Percentiles rank a stretch among this genome's conserved stretches.
Conservation (phyloP, 92 coral and sea anemone species). For the Virgularia gustaviana region DNA sequence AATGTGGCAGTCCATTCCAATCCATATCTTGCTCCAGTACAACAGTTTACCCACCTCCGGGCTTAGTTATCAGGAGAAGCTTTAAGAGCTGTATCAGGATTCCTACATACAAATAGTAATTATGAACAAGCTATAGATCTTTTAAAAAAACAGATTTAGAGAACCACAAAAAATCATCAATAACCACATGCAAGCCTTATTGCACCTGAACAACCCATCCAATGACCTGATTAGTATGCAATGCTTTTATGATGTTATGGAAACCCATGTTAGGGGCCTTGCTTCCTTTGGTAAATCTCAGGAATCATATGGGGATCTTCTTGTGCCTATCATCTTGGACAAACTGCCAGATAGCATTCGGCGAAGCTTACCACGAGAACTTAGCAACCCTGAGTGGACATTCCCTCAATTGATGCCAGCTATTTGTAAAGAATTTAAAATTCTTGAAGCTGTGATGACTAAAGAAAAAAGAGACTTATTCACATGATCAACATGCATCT, state of each 20-base stretch:
- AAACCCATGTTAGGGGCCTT: too few species aligned
- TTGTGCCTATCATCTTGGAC: conserved; percentile 37
- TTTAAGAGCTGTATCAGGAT: conserved; percentile 44
- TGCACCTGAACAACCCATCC: conserved; percentile 7
- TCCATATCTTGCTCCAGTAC: conserved; percentile 35
- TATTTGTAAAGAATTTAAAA: conserved; percentile 2
- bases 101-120: conserved; percentile 47
- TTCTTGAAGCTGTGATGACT: neutral
- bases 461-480: neutral
- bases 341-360: conserved; percentile 35
- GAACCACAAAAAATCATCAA: conserved; percentile 11
- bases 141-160: neutral
- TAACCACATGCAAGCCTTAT: conserved; percentile 10
- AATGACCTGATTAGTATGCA: neutral
- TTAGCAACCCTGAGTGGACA: conserved; percentile 41
- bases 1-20: conserved; percentile 43
- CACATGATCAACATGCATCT: neutral
- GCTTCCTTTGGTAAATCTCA: conserved; percentile 41
- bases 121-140: conserved; percentile 29
- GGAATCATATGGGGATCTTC: conserved; percentile 44
- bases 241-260: neutral
- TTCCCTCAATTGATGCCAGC: neutral
- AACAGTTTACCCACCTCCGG: conserved; percentile 40
- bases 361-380: conserved; percentile 39
- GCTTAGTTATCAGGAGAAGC: conserved; percentile 52